Evolutionary conservation across 1,140 invertebrate genomes (phyloP), one percentile per base, ranked within the genome.

Genomic region (Pantala flavescens): DNA sequence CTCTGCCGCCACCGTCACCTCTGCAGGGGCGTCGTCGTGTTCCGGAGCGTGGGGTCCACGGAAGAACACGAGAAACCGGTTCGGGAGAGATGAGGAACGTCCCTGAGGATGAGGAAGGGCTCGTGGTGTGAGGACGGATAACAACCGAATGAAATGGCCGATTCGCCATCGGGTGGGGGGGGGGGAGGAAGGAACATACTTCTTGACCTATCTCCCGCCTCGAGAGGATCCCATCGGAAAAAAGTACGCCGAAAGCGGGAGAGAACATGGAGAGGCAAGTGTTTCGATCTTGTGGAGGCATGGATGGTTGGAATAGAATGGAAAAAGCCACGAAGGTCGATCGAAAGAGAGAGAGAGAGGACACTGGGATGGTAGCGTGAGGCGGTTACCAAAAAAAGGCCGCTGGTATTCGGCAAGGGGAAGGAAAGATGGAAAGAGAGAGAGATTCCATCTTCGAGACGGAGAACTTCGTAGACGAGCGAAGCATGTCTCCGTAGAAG

Each of bases 281-380:
- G 2, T 36, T 36, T 36, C 28, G 28, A 36, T 36, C 28, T 36
- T 36, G 2, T 2, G 9, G 28, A 36, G 28, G 28, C 28, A 36
- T 36, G 49, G 49, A 63, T 5, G 49, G 5, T 12, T 19, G 49
- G 49, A 63, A 63, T 16, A 21, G 16, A 21, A 21, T 19, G 49
- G 49, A 63, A 63, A 63, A 63, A 63, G 49, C n/a, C 49, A 63
- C 49, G 49, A 63, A 63, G 49, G 49, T 63, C 49, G n/a, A 63
- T 63, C 49, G n/a, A 49, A 49, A n/a, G n/a, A n/a, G n/a, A n/a
- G n/a, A 49, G 43, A 63, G 49, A 63, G 49, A 63, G 49, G 49
- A 63, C 16, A 63, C n/a, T 63, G 49, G n/a, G 49, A 63, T 16
- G 49, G 49, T 16, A 63, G 49, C 49, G 49, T 16, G 49, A 63